phyloP scores from a whole-genome alignment of 1,140 invertebrate genomes.

The Venturia canescens region DNA sequence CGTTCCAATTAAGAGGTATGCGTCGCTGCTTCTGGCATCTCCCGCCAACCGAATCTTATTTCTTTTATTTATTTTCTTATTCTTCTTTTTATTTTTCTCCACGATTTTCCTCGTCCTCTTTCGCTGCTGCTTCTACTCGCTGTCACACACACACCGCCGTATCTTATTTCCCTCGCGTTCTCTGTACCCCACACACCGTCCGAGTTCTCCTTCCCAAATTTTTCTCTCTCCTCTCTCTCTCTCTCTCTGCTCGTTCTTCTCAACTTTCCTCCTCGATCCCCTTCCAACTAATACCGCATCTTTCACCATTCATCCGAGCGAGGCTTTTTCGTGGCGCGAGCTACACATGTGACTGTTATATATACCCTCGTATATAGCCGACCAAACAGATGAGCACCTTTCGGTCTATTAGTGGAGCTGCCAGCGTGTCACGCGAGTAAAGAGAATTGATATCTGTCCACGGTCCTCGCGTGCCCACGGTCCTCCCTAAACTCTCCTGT shows the following conservation, averaged over 20 bases:
- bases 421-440: slow-evolving; percentile 62
- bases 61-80: slow-evolving; percentile 54
- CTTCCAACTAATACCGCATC: slow-evolving; percentile 27
- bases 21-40: slow-evolving; percentile 72
- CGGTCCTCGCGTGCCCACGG: slow-evolving; percentile 27
- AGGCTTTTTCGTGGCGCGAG: slow-evolving; percentile 36
- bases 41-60: slow-evolving; percentile 62
- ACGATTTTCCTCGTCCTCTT: slow-evolving; percentile 51
- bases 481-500: slow-evolving; percentile 15
- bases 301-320: slow-evolving; percentile 20
- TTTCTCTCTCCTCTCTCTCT: background rate
- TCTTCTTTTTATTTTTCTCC: slow-evolving; percentile 56
- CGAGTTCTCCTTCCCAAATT: slow-evolving; percentile 25
- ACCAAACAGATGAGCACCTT: slow-evolving; percentile 69
- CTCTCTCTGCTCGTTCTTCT: slow-evolving; percentile 1
- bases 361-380: slow-evolving; percentile 44
- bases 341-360: background rate
- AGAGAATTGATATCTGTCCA: slow-evolving; percentile 70
- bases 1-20: slow-evolving; percentile 77
- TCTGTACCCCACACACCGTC: background rate
- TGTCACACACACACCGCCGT: slow-evolving; percentile 41
- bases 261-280: slow-evolving; percentile 50
- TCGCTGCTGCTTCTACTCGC: slow-evolving; percentile 28
- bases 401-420: slow-evolving; percentile 73
- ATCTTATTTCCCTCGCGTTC: slow-evolving; percentile 38